A percentile compares a stretch with the other conserved stretches of the same genome.
Conservation (phyloP, 2,797 vertebrate species). For the Myripristis jacobus region DNA sequence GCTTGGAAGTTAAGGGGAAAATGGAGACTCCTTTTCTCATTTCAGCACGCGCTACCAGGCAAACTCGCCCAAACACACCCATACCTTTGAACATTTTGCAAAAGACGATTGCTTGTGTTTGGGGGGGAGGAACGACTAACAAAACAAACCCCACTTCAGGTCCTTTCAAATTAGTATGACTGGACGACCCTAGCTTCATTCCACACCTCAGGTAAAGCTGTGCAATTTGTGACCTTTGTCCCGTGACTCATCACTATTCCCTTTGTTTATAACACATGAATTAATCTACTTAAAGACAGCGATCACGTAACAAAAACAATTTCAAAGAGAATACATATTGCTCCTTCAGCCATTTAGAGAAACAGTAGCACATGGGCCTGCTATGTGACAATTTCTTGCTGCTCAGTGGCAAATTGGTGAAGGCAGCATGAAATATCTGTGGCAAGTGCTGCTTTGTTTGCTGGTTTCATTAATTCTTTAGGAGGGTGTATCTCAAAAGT, state of each 20-base stretch:
- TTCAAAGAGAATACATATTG: constrained; percentile 72
- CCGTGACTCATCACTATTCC: constrained; percentile 36
- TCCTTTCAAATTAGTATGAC: constrained; percentile 2
- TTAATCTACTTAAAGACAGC: constrained; percentile 68
- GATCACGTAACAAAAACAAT: constrained; percentile 70
- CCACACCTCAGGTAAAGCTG: constrained; percentile 22
- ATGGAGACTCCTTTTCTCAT: not conserved
- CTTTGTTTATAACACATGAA: constrained; percentile 59
- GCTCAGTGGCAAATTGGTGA: constrained; percentile 79
- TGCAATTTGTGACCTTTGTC: constrained; percentile 53
- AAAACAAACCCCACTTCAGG: too few species aligned
- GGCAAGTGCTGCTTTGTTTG: constrained; percentile 80
- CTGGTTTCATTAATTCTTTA: constrained; percentile 87
- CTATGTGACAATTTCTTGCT: constrained; percentile 76
- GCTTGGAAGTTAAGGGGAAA: not conserved
- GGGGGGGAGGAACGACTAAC: too few species aligned
- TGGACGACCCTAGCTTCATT: constrained; percentile 7
- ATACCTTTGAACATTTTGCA: constrained; percentile 4
- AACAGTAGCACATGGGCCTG: constrained; percentile 45
- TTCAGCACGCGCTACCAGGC: constrained; percentile 11
- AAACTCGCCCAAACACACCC: not conserved
- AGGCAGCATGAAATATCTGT: constrained; percentile 80
- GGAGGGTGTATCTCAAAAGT: constrained; percentile 83
- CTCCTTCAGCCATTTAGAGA: constrained; percentile 73
- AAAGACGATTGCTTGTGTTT: not conserved